Base-by-base conservation (phyloP, 2,113 vertebrate species). In the Hypocryptadius cinnamomeus region DNA sequence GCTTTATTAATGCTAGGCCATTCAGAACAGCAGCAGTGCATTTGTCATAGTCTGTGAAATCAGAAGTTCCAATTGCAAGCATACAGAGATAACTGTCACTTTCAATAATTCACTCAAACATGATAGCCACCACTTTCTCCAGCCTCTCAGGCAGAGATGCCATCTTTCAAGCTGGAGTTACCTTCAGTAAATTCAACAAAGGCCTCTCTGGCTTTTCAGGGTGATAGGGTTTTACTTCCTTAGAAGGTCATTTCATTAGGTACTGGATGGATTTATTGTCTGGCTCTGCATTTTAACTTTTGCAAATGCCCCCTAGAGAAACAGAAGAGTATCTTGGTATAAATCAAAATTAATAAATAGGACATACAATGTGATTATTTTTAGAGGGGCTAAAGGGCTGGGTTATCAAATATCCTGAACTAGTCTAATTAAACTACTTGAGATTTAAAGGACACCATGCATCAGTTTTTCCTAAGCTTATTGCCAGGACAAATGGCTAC, bases 1-100 rank as follows among this genome's bases (percentile, higher is more conserved):
- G 91, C 92, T 96, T 97, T 96, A 94, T 97, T 96, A 95, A 86
- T 85, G 94, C 81, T 71, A 91, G 93, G 85, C 97, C 94, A 95
- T 94, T 96, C 96, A 96, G 94, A 96, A 86, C 91, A 95, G 96
- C 85, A 86, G 96, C 6, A 3, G 39, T 76, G 90, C 90, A 37
- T 85, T 94, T 81, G 65, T 89, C 94, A 59, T 11, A 85, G 92
- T 64, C 80, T 73, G 6, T 89, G 91, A 90, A 92, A 93, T 95
- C 89, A 89, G 40, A 77, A 91, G 79, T 79, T 96, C 78, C 85
- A 90, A 70, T 93, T 79, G 89, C 87, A 83, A 78, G 65, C 79
- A 45, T 51, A 20, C 59, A 64, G 81, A 79, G 79, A 79, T 94
- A 89, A 96, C 95, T 96, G 97, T 93, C 94, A 87, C 92, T 88